Percentiles rank a stretch among this genome's conserved stretches.
phyloP scores from a whole-genome alignment of 2,888 invertebrate genomes.

The Melikaiella ostensackeni region DNA sequence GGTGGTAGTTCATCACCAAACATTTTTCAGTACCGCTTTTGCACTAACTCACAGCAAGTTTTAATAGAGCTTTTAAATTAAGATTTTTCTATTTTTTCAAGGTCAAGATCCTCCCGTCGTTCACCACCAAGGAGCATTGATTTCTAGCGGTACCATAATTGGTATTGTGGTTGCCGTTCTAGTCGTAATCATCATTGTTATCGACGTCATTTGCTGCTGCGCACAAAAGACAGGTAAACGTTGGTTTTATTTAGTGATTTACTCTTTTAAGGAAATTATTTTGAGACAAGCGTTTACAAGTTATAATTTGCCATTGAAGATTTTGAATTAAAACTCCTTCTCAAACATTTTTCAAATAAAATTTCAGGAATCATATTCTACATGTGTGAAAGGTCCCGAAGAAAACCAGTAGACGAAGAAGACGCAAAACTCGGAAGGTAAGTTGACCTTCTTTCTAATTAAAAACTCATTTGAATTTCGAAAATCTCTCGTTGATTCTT shows the following conservation, averaged over 20 bases:
- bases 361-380: conserved; percentile 76
- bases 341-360: not conserved
- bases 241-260: not conserved
- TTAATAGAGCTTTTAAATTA: conserved; percentile 33
- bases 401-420: conserved; percentile 87
- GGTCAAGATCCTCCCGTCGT: conserved; percentile 69
- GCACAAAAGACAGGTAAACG: conserved; percentile 79
- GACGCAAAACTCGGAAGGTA: conserved; percentile 92
- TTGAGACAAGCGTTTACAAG: too few relatives aligned
- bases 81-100: conserved; percentile 61
- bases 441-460: conserved; percentile 60
- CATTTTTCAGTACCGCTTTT: conserved; percentile 72
- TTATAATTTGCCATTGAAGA: too few relatives aligned
- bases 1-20: conserved; percentile 69
- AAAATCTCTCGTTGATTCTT: conserved; percentile 41
- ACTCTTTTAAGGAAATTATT: not conserved
- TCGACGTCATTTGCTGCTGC: conserved; percentile 91
- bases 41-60: conserved; percentile 70
- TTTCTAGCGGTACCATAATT: conserved; percentile 88
- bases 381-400: conserved; percentile 78
- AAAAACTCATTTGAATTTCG: conserved; percentile 44
- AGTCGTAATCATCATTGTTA: conserved; percentile 84
- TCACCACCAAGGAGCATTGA: conserved; percentile 78
- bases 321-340: not conserved
- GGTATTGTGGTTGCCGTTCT: conserved; percentile 90